Conservation (phyloP, 2,888 invertebrate species). For the Diaperis boleti region DNA sequence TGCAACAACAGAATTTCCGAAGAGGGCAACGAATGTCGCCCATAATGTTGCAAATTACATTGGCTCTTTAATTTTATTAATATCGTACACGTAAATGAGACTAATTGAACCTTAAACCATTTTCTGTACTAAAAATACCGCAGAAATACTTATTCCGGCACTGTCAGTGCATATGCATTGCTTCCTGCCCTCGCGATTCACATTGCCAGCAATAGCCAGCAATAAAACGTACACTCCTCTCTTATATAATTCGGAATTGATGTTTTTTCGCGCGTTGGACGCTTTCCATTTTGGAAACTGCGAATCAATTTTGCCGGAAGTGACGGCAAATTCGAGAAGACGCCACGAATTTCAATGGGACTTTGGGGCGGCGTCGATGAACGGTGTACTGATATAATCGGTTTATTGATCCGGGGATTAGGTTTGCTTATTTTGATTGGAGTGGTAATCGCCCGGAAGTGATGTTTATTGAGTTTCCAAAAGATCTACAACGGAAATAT, state of each 20-base stretch:
- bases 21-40: too few relatives aligned
- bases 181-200: slow-evolving; percentile 42
- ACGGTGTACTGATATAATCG: slow-evolving; percentile 12
- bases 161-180: slow-evolving; percentile 41
- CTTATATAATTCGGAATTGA: slow-evolving; percentile 13
- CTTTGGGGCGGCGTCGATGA: background rate
- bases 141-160: too few relatives aligned
- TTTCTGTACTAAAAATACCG: too few relatives aligned
- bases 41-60: too few relatives aligned
- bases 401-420: slow-evolving; percentile 13
- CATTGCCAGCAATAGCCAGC: slow-evolving; percentile 3
- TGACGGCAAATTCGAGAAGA: slow-evolving; percentile 8
- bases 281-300: background rate
- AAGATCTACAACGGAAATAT: too few relatives aligned
- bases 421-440: slow-evolving; percentile 8
- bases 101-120: too few relatives aligned
- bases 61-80: too few relatives aligned
- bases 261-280: slow-evolving; percentile 8
- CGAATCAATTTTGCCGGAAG: slow-evolving; percentile 14
- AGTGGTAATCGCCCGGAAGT: background rate
- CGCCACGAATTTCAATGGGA: slow-evolving; percentile 1
- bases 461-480: too few relatives aligned
- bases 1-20: too few relatives aligned
- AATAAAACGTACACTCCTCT: slow-evolving; percentile 41
- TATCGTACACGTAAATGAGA: too few relatives aligned